Conservation (phyloP, 92 coral and sea anemone species). For the Metridium senile region DNA sequence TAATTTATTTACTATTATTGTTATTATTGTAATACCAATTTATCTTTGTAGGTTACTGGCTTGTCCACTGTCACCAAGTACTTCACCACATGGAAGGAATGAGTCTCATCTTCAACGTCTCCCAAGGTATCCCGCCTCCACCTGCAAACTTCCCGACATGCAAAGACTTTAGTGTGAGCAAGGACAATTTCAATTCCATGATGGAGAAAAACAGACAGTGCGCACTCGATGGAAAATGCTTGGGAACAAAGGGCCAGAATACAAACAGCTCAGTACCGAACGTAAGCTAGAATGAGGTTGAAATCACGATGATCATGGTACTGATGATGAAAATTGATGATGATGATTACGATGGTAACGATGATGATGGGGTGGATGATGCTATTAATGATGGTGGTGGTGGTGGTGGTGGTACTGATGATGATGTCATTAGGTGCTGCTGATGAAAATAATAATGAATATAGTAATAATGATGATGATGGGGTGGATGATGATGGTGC, state of each 20-base stretch:
- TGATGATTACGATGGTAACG: too few relatives aligned
- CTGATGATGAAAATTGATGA: too few relatives aligned
- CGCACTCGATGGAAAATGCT: background rate
- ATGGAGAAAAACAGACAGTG: slow-evolving; percentile 37
- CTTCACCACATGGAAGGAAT: slow-evolving; percentile 53
- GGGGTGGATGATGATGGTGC: too few relatives aligned
- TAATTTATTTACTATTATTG: too few relatives aligned
- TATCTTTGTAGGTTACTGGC: slow-evolving; percentile 44
- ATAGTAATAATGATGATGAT: too few relatives aligned
- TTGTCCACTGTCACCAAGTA: slow-evolving; percentile 52
- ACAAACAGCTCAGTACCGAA: background rate
- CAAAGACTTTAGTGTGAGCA: slow-evolving; percentile 24
- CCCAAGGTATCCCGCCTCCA: slow-evolving; percentile 42
- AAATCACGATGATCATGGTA: background rate
- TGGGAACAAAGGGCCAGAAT: background rate
- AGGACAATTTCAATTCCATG: slow-evolving; percentile 27
- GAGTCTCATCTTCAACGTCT: slow-evolving; percentile 41
- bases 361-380: background rate
- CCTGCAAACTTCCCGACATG: slow-evolving; percentile 52
- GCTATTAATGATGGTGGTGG: background rate
- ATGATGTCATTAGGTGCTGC: too few relatives aligned
- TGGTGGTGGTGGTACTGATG: too few relatives aligned
- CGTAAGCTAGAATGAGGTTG: background rate
- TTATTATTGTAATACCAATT: background rate
- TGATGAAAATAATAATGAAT: too few relatives aligned